Percentiles rank a stretch among this genome's conserved stretches.
These are phyloP conservation scores for Pseudorhombus dupliciocellatus DNA, from an alignment of 2,113 vertebrate genomes.

Conservation along the genomic window DNA sequence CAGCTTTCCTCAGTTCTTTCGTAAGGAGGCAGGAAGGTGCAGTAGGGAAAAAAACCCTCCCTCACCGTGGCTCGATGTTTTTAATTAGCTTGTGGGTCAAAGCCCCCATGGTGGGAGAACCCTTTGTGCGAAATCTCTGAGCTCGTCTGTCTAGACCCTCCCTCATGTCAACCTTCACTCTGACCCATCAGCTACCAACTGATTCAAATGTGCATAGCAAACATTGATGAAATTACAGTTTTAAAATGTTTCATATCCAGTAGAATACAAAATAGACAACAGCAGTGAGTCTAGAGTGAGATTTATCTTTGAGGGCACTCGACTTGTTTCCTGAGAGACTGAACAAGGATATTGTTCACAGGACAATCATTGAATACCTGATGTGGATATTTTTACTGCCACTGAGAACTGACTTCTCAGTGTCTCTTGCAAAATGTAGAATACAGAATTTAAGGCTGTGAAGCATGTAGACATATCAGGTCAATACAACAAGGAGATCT, in stretches of 20 bases:
- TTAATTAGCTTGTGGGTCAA: conserved; percentile 51
- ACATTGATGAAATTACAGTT: too few relatives aligned
- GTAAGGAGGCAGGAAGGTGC: conserved; percentile 5
- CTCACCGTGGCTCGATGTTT: conserved; percentile 23
- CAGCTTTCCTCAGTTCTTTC: conserved; percentile 13
- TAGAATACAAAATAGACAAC: too few relatives aligned
- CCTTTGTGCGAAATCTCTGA: conserved; percentile 28
- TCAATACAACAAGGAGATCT: conserved; percentile 32
- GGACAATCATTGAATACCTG: conserved; percentile 1
- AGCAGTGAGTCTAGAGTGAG: too few relatives aligned
- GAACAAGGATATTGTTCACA: conserved; percentile 20
- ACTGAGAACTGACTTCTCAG: conserved; percentile 39
- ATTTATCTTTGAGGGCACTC: too few relatives aligned
- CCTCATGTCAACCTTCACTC: conserved; percentile 27
- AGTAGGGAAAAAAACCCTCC: conserved; percentile 31
- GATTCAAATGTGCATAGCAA: neutral
- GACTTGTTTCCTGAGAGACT: neutral
- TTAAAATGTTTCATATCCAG: neutral
- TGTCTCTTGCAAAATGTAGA: conserved; percentile 20
- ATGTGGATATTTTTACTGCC: conserved; percentile 35
- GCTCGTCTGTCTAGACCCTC: conserved; percentile 22
- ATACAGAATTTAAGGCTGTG: conserved; percentile 12
- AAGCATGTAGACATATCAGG: conserved; percentile 46
- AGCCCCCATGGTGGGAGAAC: conserved; percentile 26
- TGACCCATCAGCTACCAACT: conserved; percentile 27